Conservation (phyloP, 2,797 vertebrate species). For the Phoebastria nigripes region DNA sequence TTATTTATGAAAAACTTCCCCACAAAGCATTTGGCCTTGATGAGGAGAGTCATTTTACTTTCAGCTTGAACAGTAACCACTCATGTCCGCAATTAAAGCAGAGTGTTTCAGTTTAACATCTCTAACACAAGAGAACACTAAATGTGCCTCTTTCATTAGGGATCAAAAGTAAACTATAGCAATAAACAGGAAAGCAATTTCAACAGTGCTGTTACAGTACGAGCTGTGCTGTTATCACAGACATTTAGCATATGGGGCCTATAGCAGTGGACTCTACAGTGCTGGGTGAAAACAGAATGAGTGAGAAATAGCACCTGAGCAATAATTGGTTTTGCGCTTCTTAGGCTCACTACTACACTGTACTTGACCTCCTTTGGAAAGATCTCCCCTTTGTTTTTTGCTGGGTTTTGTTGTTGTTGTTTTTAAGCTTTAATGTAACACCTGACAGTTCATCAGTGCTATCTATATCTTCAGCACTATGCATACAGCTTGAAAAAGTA, state of each 20-base stretch:
- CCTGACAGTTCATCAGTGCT: not conserved
- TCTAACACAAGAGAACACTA: constrained; percentile 37
- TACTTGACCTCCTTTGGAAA: constrained; percentile 12
- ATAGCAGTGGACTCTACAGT: not conserved
- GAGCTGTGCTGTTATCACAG: not conserved
- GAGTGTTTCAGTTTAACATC: constrained; percentile 14
- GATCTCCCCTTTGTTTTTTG: not conserved
- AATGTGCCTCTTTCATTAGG: constrained; percentile 48
- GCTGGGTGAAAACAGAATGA: not conserved
- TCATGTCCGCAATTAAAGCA: constrained; percentile 40
- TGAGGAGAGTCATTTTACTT: constrained; percentile 42
- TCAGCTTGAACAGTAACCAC: not conserved
- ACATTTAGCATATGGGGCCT: not conserved
- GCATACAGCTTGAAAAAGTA: not conserved
- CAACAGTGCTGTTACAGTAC: not conserved
- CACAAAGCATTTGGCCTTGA: constrained; percentile 41
- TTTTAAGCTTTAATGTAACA: not conserved
- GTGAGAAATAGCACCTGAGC: not conserved
- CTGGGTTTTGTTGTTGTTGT: not conserved
- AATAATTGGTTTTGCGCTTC: not conserved
- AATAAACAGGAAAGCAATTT: constrained; percentile 58
- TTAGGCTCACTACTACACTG: not conserved
- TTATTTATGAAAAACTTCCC: constrained; percentile 50
- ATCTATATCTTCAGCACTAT: not conserved
- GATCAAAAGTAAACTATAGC: constrained; percentile 44